phyloP scores from a whole-genome alignment of 2,888 invertebrate genomes.

The Choreutis nemorana region DNA sequence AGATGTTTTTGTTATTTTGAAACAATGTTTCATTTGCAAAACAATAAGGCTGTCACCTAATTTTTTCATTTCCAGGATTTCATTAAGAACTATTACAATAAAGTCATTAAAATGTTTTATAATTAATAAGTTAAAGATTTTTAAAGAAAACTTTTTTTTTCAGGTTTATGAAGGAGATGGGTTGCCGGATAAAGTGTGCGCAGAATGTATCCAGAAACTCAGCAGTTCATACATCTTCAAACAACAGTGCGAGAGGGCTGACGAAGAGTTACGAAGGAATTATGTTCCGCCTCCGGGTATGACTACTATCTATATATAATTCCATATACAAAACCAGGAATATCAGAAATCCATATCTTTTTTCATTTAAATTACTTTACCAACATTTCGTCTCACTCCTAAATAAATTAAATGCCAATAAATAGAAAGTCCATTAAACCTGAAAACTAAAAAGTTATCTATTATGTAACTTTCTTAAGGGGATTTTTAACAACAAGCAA shows the following conservation, averaged over 20 bases:
- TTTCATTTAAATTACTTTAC: no score
- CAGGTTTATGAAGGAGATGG: slow-evolving; percentile 60
- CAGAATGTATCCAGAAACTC: slow-evolving; percentile 57
- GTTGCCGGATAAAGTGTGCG: slow-evolving; percentile 55
- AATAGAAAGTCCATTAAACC: neutral
- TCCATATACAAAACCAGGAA: neutral
- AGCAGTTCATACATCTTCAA: slow-evolving; percentile 60
- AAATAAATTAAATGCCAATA: no score
- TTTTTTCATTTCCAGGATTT: no score
- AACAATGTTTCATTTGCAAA: no score
- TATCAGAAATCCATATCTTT: neutral
- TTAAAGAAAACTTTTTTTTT: slow-evolving; percentile 10
- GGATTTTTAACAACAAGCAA: neutral
- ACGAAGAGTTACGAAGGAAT: slow-evolving; percentile 51
- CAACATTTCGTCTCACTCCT: no score
- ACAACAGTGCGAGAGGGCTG: slow-evolving; percentile 58
- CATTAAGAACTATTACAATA: no score
- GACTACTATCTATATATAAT: slow-evolving; percentile 2
- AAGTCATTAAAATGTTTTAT: no score
- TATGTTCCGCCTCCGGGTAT: slow-evolving; percentile 53
- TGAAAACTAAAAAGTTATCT: neutral
- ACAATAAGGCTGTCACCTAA: no score
- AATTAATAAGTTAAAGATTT: no score
- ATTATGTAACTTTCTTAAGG: neutral
- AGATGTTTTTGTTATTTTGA: no score